These are phyloP conservation scores for Galaxias olidus DNA, from an alignment of 2,797 vertebrate species.

Conservation along the genomic window DNA sequence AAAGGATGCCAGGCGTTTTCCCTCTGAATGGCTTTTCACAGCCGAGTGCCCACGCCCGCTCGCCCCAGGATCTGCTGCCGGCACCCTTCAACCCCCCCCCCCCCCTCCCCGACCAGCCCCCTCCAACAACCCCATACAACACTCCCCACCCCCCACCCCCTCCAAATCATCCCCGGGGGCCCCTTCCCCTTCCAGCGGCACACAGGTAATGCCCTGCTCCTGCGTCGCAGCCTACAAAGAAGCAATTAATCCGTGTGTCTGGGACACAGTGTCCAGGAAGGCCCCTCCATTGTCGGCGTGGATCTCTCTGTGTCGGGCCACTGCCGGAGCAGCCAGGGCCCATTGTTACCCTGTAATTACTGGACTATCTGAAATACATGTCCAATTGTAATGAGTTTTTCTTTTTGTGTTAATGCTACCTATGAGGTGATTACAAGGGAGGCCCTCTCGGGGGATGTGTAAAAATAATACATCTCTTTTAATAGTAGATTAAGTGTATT, in stretches of 20 bases:
- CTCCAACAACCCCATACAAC: conserved; percentile 5
- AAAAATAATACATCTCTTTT: conserved; percentile 72
- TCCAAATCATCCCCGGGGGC: conserved; percentile 46
- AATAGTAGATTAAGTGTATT: conserved; percentile 72
- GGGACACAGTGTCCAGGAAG: conserved; percentile 65
- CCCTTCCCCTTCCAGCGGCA: conserved; percentile 53
- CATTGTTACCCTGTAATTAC: conserved; percentile 82
- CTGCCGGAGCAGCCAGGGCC: conserved; percentile 55
- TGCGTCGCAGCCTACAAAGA: conserved; percentile 81
- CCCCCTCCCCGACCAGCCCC: conserved; percentile 39
- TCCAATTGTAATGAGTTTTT: conserved; percentile 78
- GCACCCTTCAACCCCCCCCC: conserved; percentile 55
- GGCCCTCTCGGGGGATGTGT: conserved; percentile 55
- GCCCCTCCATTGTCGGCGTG: conserved; percentile 70
- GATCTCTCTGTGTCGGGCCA: conserved; percentile 60
- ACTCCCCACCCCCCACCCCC: conserved; percentile 49
- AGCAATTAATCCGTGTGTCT: conserved; percentile 78
- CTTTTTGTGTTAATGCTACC: conserved; percentile 53
- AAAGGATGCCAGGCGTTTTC: conserved; percentile 94
- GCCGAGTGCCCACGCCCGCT: conserved; percentile 83
- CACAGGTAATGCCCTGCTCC: conserved; percentile 75
- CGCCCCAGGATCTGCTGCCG: conserved; percentile 74
- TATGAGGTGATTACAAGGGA: conserved; percentile 60
- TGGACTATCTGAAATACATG: conserved; percentile 76
- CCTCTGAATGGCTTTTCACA: conserved; percentile 90